Percentiles rank a stretch among this genome's conserved stretches.
phyloP scores from a whole-genome alignment of 2,797 vertebrate genomes.

The Prunella strophiata region DNA sequence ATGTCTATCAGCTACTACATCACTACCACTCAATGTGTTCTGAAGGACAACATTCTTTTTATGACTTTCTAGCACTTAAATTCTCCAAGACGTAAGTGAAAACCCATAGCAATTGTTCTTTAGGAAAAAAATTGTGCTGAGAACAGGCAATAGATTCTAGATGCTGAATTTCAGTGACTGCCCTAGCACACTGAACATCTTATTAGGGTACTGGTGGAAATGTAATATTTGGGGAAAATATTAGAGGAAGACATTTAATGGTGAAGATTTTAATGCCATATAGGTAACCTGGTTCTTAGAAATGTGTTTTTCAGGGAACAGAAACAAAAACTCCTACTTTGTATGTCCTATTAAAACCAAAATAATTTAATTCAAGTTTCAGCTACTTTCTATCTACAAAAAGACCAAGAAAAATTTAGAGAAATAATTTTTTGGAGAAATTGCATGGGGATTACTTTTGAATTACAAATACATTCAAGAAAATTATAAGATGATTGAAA shows the following conservation, averaged over 20 bases:
- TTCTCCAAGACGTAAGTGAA: background rate
- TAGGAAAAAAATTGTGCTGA: background rate
- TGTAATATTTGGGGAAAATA: background rate
- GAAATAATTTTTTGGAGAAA: constrained; percentile 58
- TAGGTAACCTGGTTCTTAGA: background rate
- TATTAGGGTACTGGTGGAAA: background rate
- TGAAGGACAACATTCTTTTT: background rate
- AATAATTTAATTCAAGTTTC: constrained; percentile 39
- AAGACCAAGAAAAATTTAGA: constrained; percentile 34
- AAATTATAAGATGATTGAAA: constrained; percentile 67
- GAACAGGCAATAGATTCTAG: background rate
- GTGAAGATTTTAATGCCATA: background rate
- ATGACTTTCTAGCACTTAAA: background rate
- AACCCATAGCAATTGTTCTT: background rate
- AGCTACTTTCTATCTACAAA: constrained; percentile 2
- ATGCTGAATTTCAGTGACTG: background rate
- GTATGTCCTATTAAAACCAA: background rate
- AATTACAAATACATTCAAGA: constrained; percentile 63
- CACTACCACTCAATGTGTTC: background rate
- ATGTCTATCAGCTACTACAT: background rate
- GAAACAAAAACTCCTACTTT: background rate
- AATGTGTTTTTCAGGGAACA: background rate
- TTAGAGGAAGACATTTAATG: background rate
- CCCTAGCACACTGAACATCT: background rate
- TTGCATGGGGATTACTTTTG: constrained; percentile 57